Evolutionary conservation across 2,888 invertebrate genomes (phyloP).

Genomic region (Torymus aiolomorphi): DNA sequence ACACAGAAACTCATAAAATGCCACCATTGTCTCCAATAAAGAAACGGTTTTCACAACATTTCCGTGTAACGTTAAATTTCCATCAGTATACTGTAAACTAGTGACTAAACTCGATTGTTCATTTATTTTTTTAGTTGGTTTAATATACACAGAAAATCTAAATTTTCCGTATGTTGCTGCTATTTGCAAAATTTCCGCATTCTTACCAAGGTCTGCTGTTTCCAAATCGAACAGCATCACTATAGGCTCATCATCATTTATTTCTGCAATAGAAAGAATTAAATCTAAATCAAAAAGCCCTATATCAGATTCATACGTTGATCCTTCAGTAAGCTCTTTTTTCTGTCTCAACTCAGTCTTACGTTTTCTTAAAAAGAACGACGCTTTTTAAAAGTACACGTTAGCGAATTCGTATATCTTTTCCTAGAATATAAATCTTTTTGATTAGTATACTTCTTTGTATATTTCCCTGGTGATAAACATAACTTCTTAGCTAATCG

Average conservation of each 20-base stretch:
- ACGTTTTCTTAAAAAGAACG: conserved; percentile 9
- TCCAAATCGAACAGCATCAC: conserved; percentile 28
- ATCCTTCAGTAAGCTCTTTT: not conserved
- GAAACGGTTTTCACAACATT: not conserved
- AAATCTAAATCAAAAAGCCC: not conserved
- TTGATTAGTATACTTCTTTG: not conserved
- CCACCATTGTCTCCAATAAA: conserved; percentile 5
- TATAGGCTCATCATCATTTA: not conserved
- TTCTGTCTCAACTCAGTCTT: not conserved
- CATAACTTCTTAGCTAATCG: not conserved
- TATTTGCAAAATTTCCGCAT: conserved; percentile 51
- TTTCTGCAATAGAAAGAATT: not conserved
- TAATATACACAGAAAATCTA: conserved; percentile 36
- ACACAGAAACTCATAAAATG: conserved; percentile 18
- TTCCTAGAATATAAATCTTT: not conserved
- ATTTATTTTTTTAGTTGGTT: conserved; percentile 22
- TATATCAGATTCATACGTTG: too few relatives aligned
- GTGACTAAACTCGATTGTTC: conserved; percentile 22
- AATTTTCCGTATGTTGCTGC: conserved; percentile 32
- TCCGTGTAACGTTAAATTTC: not conserved
- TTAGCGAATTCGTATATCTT: not conserved
- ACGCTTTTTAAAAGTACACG: conserved; percentile 4
- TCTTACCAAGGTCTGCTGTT: conserved; percentile 18
- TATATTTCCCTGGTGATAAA: conserved; percentile 3
- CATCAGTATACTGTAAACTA: not conserved